phyloP scores from a whole-genome alignment of 30 jellyfish, hydroid and myxozoan species.

The Phacellophora camtschatica region DNA sequence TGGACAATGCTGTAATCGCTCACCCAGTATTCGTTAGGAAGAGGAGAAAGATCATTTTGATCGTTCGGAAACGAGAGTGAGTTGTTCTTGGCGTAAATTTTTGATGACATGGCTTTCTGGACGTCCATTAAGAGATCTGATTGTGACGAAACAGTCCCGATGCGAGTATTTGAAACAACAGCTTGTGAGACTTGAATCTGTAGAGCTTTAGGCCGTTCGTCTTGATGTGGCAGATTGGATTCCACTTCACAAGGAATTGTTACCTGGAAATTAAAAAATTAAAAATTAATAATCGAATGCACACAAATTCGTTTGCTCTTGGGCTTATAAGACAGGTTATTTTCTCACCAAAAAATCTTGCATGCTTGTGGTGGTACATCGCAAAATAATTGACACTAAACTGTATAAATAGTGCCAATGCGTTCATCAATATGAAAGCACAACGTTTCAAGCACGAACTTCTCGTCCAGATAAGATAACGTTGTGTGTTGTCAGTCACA shows the following conservation, averaged over 20 bases:
- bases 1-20: slow-evolving; percentile 85
- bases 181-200: slow-evolving; percentile 93
- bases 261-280: too few relatives aligned
- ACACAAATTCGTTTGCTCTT: too few relatives aligned
- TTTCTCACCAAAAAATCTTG: too few relatives aligned
- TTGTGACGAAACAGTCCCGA: slow-evolving; percentile 79
- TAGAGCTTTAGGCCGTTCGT: slow-evolving; percentile 85
- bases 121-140: slow-evolving; percentile 86
- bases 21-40: slow-evolving; percentile 87
- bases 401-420: too few relatives aligned
- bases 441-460: too few relatives aligned
- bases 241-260: slow-evolving; percentile 66
- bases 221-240: slow-evolving; percentile 51
- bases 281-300: too few relatives aligned
- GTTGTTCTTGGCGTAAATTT: slow-evolving; percentile 63
- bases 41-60: slow-evolving; percentile 51
- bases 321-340: too few relatives aligned
- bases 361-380: too few relatives aligned
- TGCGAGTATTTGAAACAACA: slow-evolving; percentile 85
- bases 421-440: too few relatives aligned
- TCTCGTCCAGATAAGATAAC: too few relatives aligned
- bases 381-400: too few relatives aligned
- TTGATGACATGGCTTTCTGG: slow-evolving; percentile 71
- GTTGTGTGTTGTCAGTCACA: too few relatives aligned
- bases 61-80: slow-evolving; percentile 77